Evolutionary conservation across 1,140 invertebrate genomes (phyloP), one percentile per base, ranked within the genome.

Genomic region (Gryon sp.): DNA sequence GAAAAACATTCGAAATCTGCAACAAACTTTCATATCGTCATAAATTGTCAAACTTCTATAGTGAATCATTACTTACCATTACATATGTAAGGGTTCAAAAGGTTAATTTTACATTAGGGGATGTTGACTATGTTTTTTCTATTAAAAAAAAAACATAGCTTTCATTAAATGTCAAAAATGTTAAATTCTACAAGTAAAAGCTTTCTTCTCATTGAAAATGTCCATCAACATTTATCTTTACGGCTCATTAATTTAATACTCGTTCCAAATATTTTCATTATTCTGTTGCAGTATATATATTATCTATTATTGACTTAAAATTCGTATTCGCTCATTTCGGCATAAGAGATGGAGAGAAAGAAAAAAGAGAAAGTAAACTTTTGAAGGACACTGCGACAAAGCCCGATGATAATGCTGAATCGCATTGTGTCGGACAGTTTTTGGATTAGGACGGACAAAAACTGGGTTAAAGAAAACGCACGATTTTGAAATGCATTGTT

Each of bases 401-500:
- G 59, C 48, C 34, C 2, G 60, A 60, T 75, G 72, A 68, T 75
- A 46, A 75, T 62, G 34, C 62, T 14, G 53, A 60, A 53, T 66
- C 46, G 32, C 24, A 63, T 76, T 69, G 62, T 60, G 18, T 6
- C 22, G 11, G 55, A 66, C 53, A 75, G 62, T 68, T 76, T 74
- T 76, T 68, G 63, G 72, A 63, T 68, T 76, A 76, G 40, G 38
- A 45, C 32, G 72, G 53, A 57, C 48, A 69, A 68, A 76, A 76
- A 76, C 36, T 68, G 72, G 57, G 72, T 68, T 69, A 63, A 69
- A 76, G 72, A 76, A 76, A 76, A 76, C 53, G 62, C 72, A 66
- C 38, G 55, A 68, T 66, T 60, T 68, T 34, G 34, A 75, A 76
- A 76, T 30, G 57, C 48, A 69, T 76, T 76, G 72, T 76, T 57